These are phyloP conservation scores for Eudorcas thomsonii DNA, from an alignment of 2,113 vertebrate genomes.

Conservation along the genomic window DNA sequence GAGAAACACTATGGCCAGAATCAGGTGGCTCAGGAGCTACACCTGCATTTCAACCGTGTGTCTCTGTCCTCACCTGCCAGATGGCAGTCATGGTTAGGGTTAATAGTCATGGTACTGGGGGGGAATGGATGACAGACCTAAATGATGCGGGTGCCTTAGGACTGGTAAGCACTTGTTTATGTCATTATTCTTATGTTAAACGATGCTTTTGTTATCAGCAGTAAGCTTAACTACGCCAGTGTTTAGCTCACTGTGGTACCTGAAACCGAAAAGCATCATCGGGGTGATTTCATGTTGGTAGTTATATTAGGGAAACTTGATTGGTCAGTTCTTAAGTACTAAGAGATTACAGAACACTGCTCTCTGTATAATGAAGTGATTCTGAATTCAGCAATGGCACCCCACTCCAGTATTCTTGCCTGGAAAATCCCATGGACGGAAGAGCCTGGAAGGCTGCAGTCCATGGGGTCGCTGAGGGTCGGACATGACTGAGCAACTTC, in stretches of 20 bases:
- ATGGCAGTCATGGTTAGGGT: background rate
- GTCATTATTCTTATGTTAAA: background rate
- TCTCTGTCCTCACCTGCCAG: background rate
- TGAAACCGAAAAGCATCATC: background rate
- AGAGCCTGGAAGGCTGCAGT: no score
- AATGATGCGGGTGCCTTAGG: background rate
- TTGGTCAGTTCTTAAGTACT: background rate
- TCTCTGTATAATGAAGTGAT: background rate
- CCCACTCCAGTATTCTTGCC: no score
- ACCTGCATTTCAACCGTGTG: background rate
- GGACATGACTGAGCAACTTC: no score
- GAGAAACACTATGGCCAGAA: background rate
- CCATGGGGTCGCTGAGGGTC: no score
- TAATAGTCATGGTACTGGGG: background rate
- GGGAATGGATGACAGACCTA: background rate
- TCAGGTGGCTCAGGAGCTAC: background rate
- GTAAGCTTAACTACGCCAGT: background rate
- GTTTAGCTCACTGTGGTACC: background rate
- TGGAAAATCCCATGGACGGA: no score
- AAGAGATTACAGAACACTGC: background rate
- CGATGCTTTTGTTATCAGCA: accelerated
- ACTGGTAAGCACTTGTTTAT: background rate
- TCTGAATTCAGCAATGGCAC: background rate
- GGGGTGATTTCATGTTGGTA: background rate
- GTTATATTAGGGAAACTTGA: background rate